Base-by-base conservation (phyloP, 64 coral and sea anemone genomes). In the Montipora cactus region DNA sequence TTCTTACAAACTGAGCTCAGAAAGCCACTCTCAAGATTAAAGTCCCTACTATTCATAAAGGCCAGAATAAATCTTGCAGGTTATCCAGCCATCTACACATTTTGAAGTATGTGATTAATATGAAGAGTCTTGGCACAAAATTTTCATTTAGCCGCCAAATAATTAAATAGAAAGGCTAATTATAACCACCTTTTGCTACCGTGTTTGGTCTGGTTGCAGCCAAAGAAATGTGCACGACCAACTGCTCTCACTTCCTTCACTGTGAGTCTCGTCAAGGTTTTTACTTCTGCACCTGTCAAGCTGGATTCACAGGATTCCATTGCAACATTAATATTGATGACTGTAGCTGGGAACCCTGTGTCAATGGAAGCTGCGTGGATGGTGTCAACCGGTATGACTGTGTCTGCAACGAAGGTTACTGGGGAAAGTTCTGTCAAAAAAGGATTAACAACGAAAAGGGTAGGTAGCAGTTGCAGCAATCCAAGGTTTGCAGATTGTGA, bases 281-380 rank as follows among this genome's bases (percentile, higher is more conserved):
- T 19, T 74, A 74, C 71, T 20, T 21, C 71, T 74, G 71, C 71
- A 74, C 19, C 71, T 74, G 71, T 11, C 71, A 74, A 37, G 21
- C 71, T 23, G 95, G 95, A 21, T 88, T 88, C 22, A 28, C 76
- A 98, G 96, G 96, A 51, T 77, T 71, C 67, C 93, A 95, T 13
- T 98, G 96, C 76, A 90, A 98, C 50, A 90, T 98, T 14, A 93
- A 98, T 52, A 98, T 98, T 14, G 79, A 98, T 93, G 96, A 98
- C 12, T 98, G 96, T 92, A 93, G 89, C 19, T 93, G 89, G 1
- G 87, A 83, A 67, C 93, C 96, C 20, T 98, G 96, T 46, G 50
- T 74, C 13, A 75, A 94, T 78, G 96, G 96, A 8, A 94, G 71
- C 18, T 98, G 96, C 86, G 77, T 92, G 52, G 96, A 98, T 73